Conservation (phyloP, 2,797 vertebrate genomes). For the Phylloscopus collybita region DNA sequence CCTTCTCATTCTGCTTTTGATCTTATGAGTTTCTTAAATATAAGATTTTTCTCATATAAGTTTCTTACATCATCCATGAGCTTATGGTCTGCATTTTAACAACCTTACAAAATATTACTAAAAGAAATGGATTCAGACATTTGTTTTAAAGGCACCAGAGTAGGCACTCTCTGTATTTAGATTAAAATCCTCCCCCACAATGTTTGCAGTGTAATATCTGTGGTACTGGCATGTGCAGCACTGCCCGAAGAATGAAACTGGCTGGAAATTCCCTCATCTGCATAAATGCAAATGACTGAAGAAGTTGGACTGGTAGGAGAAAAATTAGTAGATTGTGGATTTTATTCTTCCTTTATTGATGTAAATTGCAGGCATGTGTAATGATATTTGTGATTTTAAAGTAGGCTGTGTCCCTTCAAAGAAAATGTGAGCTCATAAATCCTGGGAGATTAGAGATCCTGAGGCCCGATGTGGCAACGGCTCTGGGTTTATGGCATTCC, state of each 20-base stretch:
- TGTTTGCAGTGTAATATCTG: background rate
- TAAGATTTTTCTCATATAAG: background rate
- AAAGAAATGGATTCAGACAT: background rate
- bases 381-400: background rate
- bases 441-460: conserved; percentile 21
- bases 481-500: conserved; percentile 24
- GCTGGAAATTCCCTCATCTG: conserved; percentile 16
- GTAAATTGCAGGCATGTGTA: background rate
- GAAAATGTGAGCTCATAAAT: conserved; percentile 38
- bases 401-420: conserved; percentile 22
- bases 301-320: background rate
- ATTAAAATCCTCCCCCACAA: background rate
- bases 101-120: background rate
- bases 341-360: conserved; percentile 25
- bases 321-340: background rate
- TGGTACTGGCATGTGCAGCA: background rate
- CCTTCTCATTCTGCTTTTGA: conserved; percentile 27
- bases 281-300: background rate
- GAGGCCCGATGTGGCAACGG: background rate
- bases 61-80: background rate
- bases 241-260: background rate
- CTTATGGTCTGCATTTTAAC: background rate
- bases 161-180: background rate
- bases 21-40: background rate
- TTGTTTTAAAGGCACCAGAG: background rate